Evolutionary conservation across 2,888 invertebrate genomes (phyloP).

Genomic region (Morpho deidamia): DNA sequence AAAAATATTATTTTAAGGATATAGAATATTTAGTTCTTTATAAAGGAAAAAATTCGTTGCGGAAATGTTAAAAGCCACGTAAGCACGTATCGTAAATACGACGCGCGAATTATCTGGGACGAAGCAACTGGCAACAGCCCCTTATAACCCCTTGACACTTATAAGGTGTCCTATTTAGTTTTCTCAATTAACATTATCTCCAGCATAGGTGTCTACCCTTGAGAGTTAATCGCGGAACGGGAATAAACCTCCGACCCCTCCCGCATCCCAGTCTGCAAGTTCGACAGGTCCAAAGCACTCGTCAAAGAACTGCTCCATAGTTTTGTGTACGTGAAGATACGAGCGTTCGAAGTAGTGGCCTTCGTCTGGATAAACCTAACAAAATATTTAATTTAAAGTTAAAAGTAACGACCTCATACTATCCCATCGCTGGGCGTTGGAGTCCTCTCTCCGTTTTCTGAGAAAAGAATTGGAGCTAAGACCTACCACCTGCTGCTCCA

Average conservation of each 20-base stretch:
- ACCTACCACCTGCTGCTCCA: too few relatives aligned
- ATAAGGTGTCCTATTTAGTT: too few relatives aligned
- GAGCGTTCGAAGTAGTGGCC: conserved; percentile 86
- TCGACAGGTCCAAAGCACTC: conserved; percentile 88
- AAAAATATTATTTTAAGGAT: too few relatives aligned
- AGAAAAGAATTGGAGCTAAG: too few relatives aligned
- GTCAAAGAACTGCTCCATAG: conserved; percentile 92
- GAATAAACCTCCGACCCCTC: conserved; percentile 74
- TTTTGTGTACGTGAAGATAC: conserved; percentile 86
- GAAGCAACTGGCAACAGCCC: not conserved
- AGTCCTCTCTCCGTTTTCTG: too few relatives aligned
- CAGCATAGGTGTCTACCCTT: not conserved
- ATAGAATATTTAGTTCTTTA: too few relatives aligned
- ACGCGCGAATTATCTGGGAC: too few relatives aligned
- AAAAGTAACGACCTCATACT: not conserved
- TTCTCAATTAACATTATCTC: not conserved
- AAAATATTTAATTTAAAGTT: not conserved
- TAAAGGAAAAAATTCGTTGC: too few relatives aligned
- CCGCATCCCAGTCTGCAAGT: conserved; percentile 84
- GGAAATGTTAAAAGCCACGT: too few relatives aligned
- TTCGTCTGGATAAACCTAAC: conserved; percentile 92
- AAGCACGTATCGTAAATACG: too few relatives aligned
- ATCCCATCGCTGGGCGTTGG: too few relatives aligned
- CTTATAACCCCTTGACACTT: not conserved
- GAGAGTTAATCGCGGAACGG: conserved; percentile 62